phyloP scores from a whole-genome alignment of 1,140 invertebrate species.

The Drosophila nigrodunni region DNA sequence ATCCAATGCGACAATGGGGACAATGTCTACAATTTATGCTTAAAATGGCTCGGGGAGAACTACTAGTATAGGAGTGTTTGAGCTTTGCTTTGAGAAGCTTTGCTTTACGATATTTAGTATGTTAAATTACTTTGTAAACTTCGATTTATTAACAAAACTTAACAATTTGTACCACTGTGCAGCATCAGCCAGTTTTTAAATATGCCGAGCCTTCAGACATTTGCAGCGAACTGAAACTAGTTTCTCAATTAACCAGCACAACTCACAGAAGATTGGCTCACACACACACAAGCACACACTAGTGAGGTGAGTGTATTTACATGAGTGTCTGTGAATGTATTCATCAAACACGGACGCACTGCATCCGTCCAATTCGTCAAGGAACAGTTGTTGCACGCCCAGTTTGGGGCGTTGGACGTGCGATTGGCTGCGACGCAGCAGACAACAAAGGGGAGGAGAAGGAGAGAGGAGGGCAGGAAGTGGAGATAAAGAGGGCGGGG shows the following conservation, averaged over 20 bases:
- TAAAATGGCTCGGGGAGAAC: not conserved
- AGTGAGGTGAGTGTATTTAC: not conserved
- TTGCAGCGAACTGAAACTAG: constrained; percentile 65
- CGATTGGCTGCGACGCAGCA: constrained; percentile 56
- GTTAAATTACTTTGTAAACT: no score
- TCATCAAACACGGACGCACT: constrained; percentile 54
- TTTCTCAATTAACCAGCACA: constrained; percentile 74
- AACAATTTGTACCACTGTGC: constrained; percentile 32
- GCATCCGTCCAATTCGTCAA: constrained; percentile 81
- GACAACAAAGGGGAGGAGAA: constrained; percentile 12
- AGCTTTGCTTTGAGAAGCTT: no score
- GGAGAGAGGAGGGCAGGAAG: not conserved
- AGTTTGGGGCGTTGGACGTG: constrained; percentile 57
- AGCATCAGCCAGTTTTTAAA: constrained; percentile 16
- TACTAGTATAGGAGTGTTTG: no score
- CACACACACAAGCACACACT: constrained; percentile 22
- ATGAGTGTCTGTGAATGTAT: constrained; percentile 20
- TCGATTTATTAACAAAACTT: not conserved
- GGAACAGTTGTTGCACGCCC: constrained; percentile 70
- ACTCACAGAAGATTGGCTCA: constrained; percentile 40
- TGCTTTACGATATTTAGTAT: no score
- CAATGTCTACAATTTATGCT: not conserved
- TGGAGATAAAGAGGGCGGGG: not conserved
- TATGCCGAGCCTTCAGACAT: constrained; percentile 30
- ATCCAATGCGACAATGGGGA: constrained; percentile 22